These are phyloP conservation scores for Heliocidaris erythrogramma DNA, from an alignment of 35 echinoderm and acorn worm species.

Conservation along the genomic window DNA sequence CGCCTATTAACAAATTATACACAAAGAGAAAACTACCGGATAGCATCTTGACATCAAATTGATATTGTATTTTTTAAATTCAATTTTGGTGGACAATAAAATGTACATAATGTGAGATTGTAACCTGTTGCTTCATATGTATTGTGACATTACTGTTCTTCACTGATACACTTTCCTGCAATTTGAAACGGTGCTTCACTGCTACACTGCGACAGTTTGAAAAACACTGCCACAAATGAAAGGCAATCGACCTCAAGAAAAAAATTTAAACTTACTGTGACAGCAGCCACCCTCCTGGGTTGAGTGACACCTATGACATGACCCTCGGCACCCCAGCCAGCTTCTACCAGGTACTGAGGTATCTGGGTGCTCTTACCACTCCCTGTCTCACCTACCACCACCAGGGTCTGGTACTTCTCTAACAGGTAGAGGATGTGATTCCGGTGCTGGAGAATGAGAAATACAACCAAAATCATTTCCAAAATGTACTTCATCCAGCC, in stretches of 20 bases:
- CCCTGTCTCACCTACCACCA: conserved; percentile 95
- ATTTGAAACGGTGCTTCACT: too few species aligned
- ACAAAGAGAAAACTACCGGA: too few species aligned
- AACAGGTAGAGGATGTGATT: conserved; percentile 97
- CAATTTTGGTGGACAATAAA: too few species aligned
- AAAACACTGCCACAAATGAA: too few species aligned
- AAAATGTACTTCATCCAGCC: too few species aligned
- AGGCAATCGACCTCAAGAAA: too few species aligned
- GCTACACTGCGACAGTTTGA: too few species aligned
- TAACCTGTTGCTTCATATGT: not conserved
- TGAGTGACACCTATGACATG: conserved; percentile 73
- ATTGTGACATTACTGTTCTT: not conserved
- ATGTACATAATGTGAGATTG: not conserved
- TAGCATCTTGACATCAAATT: too few species aligned
- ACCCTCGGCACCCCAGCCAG: conserved; percentile 86
- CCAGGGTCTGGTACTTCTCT: conserved; percentile 87
- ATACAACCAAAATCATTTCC: not conserved
- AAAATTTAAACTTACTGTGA: conserved; percentile 64
- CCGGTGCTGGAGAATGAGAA: conserved; percentile 59
- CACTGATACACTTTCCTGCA: too few species aligned
- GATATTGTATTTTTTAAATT: too few species aligned
- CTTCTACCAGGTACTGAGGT: conserved; percentile 88
- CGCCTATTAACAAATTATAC: too few species aligned
- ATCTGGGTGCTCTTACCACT: conserved; percentile 97
- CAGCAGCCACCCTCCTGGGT: conserved; percentile 87